A percentile compares a stretch with the other conserved stretches of the same genome.
Evolutionary conservation across 2,797 vertebrate genomes (phyloP).

Genomic region (Danionella dracula): DNA sequence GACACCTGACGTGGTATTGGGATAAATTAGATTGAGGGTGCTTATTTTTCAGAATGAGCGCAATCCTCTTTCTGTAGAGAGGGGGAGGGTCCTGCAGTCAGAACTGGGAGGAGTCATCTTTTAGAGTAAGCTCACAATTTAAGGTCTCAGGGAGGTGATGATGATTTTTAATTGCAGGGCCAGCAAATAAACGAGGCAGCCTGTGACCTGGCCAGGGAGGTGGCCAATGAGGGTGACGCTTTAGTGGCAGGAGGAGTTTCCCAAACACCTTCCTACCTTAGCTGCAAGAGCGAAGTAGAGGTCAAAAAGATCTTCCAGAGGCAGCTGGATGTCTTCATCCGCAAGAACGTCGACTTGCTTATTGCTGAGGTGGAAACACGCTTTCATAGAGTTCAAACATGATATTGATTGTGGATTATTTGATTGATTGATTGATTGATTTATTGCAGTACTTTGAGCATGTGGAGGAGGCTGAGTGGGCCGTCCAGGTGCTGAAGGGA

Average conservation of each 20-base stretch:
- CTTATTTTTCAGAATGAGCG: too few species aligned
- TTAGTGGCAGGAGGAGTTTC: constrained; percentile 93
- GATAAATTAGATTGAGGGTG: too few species aligned
- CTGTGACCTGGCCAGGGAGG: constrained; percentile 88
- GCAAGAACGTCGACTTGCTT: constrained; percentile 90
- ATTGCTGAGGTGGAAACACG: constrained; percentile 83
- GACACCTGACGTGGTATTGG: too few species aligned
- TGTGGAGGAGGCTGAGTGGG: constrained; percentile 94
- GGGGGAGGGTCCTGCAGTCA: too few species aligned
- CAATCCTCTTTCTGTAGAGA: too few species aligned
- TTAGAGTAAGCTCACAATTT: too few species aligned
- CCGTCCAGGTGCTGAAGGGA: constrained; percentile 82
- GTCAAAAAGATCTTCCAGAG: constrained; percentile 86
- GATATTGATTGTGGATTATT: not conserved
- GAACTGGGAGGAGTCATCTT: too few species aligned
- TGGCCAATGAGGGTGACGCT: constrained; percentile 84
- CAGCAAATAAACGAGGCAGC: constrained; percentile 89
- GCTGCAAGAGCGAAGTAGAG: constrained; percentile 83
- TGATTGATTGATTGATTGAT: not conserved
- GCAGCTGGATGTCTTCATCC: constrained; percentile 83
- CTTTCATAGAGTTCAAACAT: not conserved
- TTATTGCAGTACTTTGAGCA: constrained; percentile 91
- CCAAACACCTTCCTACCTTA: constrained; percentile 93
- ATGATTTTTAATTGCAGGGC: constrained; percentile 59
- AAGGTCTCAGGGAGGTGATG: too few species aligned